Conservation (phyloP, 2,113 vertebrate species). For the Myanophis thanlyinensis region DNA sequence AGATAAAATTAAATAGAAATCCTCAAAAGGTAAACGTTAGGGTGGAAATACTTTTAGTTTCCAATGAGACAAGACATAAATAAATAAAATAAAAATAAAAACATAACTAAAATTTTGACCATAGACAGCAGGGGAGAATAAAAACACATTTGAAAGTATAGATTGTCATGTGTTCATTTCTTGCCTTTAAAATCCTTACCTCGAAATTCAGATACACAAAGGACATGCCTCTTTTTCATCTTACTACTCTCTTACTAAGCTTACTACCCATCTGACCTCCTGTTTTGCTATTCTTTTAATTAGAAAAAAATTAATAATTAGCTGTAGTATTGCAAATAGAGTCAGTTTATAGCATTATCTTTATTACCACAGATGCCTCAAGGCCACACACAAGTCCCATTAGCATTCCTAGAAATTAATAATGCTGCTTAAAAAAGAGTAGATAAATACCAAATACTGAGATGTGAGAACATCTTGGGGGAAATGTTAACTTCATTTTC, state of each 20-base stretch:
- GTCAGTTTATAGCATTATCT: background rate
- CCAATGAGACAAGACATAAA: background rate
- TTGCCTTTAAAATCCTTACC: background rate
- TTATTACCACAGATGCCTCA: background rate
- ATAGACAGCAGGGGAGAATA: background rate
- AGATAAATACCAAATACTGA: background rate
- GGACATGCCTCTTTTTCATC: background rate
- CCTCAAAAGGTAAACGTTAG: background rate
- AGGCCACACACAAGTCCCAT: background rate
- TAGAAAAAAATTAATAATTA: background rate
- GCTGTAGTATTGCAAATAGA: background rate
- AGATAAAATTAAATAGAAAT: background rate
- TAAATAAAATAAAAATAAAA: no score
- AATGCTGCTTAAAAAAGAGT: background rate
- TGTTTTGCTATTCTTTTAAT: background rate
- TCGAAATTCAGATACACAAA: background rate
- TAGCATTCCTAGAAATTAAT: background rate
- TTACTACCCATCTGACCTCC: background rate
- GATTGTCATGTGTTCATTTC: background rate
- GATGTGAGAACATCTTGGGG: background rate
- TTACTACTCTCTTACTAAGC: background rate
- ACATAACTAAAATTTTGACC: background rate
- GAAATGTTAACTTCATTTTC: background rate
- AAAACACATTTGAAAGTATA: background rate
- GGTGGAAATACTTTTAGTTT: background rate